phyloP scores from a whole-genome alignment of 2,888 invertebrate genomes.

The Melitaea athalia region DNA sequence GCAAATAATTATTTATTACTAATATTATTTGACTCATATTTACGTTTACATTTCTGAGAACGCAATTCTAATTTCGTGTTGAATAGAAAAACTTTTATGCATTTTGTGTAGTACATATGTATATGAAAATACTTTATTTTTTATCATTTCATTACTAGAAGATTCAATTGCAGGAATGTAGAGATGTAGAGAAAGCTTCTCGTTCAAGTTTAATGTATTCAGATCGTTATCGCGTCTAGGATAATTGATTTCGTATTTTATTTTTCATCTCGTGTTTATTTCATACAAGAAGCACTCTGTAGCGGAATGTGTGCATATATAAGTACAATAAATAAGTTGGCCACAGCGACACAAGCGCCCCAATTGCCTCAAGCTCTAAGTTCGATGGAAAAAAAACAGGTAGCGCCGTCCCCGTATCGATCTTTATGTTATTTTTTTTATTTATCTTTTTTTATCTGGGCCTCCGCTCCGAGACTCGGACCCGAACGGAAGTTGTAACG shows the following conservation, averaged over 20 bases:
- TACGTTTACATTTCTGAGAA: no score
- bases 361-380: conserved; percentile 61
- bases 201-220: conserved; percentile 11
- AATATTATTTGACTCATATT: not conserved
- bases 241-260: conserved; percentile 9
- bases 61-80: not conserved
- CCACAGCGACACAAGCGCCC: conserved; percentile 47
- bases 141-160: not conserved
- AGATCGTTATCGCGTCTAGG: conserved; percentile 8
- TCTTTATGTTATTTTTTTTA: conserved; percentile 80
- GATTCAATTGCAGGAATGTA: conserved; percentile 12
- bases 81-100: no score
- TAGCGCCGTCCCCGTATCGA: conserved; percentile 79
- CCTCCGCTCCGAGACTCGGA: conserved; percentile 66
- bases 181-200: conserved; percentile 11
- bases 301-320: conserved; percentile 29
- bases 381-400: conserved; percentile 73
- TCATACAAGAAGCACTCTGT: conserved; percentile 16
- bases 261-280: conserved; percentile 6
- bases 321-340: conserved; percentile 44
- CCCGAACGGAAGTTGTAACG: conserved; percentile 81
- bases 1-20: not conserved
- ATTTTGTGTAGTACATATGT: no score
- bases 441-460: conserved; percentile 79
- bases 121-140: not conserved